Percentiles rank a stretch among this genome's conserved stretches.
Evolutionary conservation across 2,888 invertebrate species (phyloP).

Genomic region (Amiota minor): DNA sequence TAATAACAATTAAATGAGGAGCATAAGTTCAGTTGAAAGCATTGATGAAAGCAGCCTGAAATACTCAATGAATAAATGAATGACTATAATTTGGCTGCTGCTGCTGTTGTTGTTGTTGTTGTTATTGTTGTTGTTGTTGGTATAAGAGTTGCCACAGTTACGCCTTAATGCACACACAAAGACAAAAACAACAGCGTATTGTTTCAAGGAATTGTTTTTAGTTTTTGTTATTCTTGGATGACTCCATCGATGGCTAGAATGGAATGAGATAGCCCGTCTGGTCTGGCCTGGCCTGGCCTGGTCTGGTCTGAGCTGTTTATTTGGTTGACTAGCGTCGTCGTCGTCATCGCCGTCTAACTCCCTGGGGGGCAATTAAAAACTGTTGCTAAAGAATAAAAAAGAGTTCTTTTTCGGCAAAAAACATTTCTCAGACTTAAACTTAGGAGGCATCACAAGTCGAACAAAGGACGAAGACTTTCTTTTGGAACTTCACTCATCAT

Average conservation of each 20-base stretch:
- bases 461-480: no score
- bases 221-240: background rate
- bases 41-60: slow-evolving; percentile 63
- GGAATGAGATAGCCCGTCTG: no score
- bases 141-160: slow-evolving; percentile 31
- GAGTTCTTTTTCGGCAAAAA: no score
- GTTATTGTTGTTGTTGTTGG: background rate
- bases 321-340: no score
- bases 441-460: background rate
- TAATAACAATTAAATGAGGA: slow-evolving; percentile 68
- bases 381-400: slow-evolving; percentile 42
- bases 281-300: no score
- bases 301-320: no score
- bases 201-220: background rate
- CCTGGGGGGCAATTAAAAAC: slow-evolving; percentile 66
- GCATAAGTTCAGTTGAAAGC: slow-evolving; percentile 64
- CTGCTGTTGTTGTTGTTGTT: slow-evolving; percentile 6
- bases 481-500: no score
- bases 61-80: slow-evolving; percentile 49
- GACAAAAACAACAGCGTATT: slow-evolving; percentile 16
- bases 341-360: slow-evolving; percentile 19
- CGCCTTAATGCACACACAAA: slow-evolving; percentile 15
- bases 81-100: slow-evolving; percentile 1
- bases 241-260: no score
- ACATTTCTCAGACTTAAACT: background rate